Conservation (phyloP, 2,113 vertebrate species). For the Phoxinus phoxinus region DNA sequence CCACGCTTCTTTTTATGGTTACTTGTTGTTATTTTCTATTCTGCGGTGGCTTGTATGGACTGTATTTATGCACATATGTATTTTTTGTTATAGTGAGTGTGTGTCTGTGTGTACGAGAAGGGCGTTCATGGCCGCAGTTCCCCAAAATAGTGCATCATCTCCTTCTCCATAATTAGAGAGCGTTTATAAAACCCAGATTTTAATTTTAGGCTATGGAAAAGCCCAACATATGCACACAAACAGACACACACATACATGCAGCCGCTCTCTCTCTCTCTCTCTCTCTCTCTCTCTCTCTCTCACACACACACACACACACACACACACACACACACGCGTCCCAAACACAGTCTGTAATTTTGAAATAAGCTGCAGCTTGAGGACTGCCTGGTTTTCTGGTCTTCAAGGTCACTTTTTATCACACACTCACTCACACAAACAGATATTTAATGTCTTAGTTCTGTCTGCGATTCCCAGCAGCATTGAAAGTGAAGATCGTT, state of each 20-base stretch:
- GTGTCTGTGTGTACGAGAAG: conserved; percentile 64
- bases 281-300: background rate
- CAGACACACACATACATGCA: conserved; percentile 21
- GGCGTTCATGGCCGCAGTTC: conserved; percentile 76
- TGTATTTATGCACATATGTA: conserved; percentile 42
- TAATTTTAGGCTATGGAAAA: conserved; percentile 79
- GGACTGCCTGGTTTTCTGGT: conserved; percentile 25
- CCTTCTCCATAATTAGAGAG: conserved; percentile 82
- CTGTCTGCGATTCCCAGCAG: conserved; percentile 1
- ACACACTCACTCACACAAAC: background rate
- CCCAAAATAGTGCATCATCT: conserved; percentile 76
- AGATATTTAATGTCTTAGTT: background rate
- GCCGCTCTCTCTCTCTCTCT: background rate
- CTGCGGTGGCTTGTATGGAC: conserved; percentile 15
- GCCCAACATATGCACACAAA: conserved; percentile 64
- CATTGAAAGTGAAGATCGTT: background rate
- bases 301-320: background rate
- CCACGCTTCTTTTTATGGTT: background rate
- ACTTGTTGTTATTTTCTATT: conserved; percentile 35
- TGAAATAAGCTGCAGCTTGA: conserved; percentile 37
- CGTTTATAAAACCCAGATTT: conserved; percentile 80
- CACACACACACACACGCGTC: conserved; percentile 46
- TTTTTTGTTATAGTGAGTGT: conserved; percentile 56
- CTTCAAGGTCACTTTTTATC: conserved; percentile 35
- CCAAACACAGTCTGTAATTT: conserved; percentile 49